Evolutionary conservation across 2,797 vertebrate genomes (phyloP), one percentile per base, ranked within the genome.

Genomic region (Ibycter americanus): DNA sequence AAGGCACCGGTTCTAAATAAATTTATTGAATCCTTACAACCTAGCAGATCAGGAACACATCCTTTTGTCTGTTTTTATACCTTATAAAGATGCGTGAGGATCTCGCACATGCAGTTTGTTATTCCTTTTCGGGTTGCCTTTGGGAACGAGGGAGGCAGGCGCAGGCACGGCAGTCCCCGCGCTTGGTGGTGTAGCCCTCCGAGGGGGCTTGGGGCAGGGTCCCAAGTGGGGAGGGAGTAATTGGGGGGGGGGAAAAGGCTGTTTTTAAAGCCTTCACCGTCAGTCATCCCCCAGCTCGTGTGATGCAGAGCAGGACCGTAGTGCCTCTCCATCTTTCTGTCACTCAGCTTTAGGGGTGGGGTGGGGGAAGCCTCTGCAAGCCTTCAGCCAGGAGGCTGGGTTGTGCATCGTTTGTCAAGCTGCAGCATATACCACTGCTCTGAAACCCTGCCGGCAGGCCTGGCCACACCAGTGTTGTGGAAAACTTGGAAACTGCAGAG

Each of bases 231-330:
- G 6, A 46, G 20, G 70, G 67, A 80, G 46, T 7, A 63, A 17
- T 5, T 68, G 76, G 47, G 59, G 47, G 47, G 59, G 47, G 36
- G 49, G 26, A 16, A 11, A 72, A 87, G 56, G 32, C 56, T 27
- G 15, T 52, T 89, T 91, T 66, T 23, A 42, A 61, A 63, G 58
- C 63, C 32, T 89, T 61, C 17, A 4, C 40, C 3, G 1, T 38
- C 4, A 3, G 2, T 40, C 66, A 55, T 83, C 44, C 36, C 4
- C 17, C 31, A 78, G 66, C 27, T 18, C 0, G 0, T 21, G 12
- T 25, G 82, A 92, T 74, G 42, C 79, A 26, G 29, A 62, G 89
- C 87, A 89, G 84, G 46, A 70, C 86, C 1, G 0, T 88, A 15
- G 2, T 3, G 16, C 21, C 17, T 44, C 95, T 85, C 68, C 90